Base-by-base conservation (phyloP, 2,797 vertebrate species). In the Antrozous pallidus region DNA sequence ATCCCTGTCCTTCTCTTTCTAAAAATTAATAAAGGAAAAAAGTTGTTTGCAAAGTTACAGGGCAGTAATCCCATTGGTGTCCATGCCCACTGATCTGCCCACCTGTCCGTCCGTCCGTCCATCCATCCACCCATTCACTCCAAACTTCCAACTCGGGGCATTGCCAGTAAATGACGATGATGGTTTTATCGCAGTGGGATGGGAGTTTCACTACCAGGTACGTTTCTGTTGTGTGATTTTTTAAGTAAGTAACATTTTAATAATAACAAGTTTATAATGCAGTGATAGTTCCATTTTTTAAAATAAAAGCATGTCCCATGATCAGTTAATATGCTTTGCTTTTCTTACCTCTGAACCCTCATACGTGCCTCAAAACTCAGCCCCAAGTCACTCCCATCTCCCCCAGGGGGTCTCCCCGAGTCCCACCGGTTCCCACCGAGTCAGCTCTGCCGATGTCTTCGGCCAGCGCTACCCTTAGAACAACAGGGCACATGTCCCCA, bases 351-450 rank as follows among this genome's bases (percentile, higher is more conserved):
- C 7, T 17, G 24, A 75, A 88, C 33, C 17, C 26, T 69, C 20
- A 5, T 6, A 1, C 47, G 71, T 6, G 28, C 65, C 45, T 93
- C 56, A 38, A 45, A 84, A 63, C 54, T 67, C 38, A 78, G 67
- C 18, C 45, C 33, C 22, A 24, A 5, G 33, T 22, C 17, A 6
- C 61, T 58, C 17, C 40, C 38, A 4, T n/a, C 47, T 63, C 33
- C 13, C 1, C 6, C 4, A 2, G 17, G 63, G 9, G 67, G 5
- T 3, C 11, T n/a, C 22, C 82, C 16, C 3, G 45, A 91, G 65
- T 14, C 8, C 22, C 2, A 0, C 16, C 47, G 3, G 31, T 28
- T 80, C 18, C 51, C n/a, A 4, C 3, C 6, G 6, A 1, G 49
- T 4, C 10, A 49, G 1, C 47, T 33, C 28, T 20, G 73, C 22